Evolutionary conservation across 2,113 vertebrate species (phyloP).

Genomic region (Sturnira hondurensis): DNA sequence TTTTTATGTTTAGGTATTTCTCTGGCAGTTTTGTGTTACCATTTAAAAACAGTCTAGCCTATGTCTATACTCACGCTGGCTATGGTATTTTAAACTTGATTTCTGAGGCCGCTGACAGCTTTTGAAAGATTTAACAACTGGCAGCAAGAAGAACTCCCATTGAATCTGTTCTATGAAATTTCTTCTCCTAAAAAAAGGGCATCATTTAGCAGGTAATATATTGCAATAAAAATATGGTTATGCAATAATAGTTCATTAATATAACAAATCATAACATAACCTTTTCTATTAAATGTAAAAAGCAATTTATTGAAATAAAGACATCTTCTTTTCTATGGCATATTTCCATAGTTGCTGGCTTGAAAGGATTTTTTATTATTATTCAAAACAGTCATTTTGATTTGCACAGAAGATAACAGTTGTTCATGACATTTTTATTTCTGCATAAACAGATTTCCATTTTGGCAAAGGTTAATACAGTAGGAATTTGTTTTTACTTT

Average conservation of each 20-base stretch:
- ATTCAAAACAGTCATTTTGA: slow-evolving; percentile 78
- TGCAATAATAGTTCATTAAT: slow-evolving; percentile 84
- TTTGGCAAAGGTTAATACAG: slow-evolving; percentile 75
- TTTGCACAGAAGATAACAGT: slow-evolving; percentile 75
- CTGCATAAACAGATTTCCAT: slow-evolving; percentile 78
- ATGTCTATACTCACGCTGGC: slow-evolving; percentile 74
- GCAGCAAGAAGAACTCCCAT: slow-evolving; percentile 79
- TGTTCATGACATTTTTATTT: slow-evolving; percentile 80
- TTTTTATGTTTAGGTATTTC: slow-evolving; percentile 76
- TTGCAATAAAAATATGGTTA: slow-evolving; percentile 83
- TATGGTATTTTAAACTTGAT: slow-evolving; percentile 82
- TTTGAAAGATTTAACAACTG: slow-evolving; percentile 85
- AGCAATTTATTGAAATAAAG: slow-evolving; percentile 76
- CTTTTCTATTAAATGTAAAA: slow-evolving; percentile 77
- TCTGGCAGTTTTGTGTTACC: slow-evolving; percentile 74
- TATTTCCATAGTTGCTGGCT: slow-evolving; percentile 55
- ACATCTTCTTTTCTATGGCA: slow-evolving; percentile 59
- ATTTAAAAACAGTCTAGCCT: slow-evolving; percentile 80
- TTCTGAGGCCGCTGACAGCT: slow-evolving; percentile 84
- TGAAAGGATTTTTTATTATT: slow-evolving; percentile 66
- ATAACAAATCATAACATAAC: slow-evolving; percentile 79
- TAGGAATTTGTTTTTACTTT: slow-evolving; percentile 69
- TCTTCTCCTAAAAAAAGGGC: slow-evolving; percentile 66
- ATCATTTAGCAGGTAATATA: slow-evolving; percentile 83
- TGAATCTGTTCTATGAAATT: slow-evolving; percentile 76